These are phyloP conservation scores for Albula goreensis DNA, from an alignment of 2,113 vertebrate species.

Conservation along the genomic window DNA sequence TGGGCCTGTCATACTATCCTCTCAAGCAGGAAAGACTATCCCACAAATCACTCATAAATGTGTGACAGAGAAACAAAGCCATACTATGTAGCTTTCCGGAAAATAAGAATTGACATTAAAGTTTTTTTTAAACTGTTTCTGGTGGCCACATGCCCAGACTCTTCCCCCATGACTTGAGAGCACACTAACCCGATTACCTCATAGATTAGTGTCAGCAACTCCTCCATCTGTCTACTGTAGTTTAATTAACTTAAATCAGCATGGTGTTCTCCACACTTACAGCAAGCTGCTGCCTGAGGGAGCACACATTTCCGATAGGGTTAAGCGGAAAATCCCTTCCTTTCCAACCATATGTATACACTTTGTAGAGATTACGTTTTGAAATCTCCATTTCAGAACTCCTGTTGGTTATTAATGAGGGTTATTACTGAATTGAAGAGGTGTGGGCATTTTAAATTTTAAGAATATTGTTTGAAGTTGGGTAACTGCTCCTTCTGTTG, in stretches of 20 bases:
- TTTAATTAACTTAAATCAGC: not conserved
- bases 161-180: not conserved
- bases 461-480: not conserved
- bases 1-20: not conserved
- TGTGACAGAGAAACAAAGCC: not conserved
- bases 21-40: not conserved
- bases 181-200: constrained; percentile 16
- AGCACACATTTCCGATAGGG: not conserved
- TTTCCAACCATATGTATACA: not conserved
- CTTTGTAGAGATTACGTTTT: not conserved
- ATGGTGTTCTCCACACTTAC: not conserved
- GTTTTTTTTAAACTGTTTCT: not conserved
- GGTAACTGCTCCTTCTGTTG: not conserved
- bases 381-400: not conserved
- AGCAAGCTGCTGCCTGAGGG: not conserved
- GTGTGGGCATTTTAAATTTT: not conserved
- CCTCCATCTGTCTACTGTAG: not conserved
- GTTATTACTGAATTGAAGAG: not conserved
- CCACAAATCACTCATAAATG: not conserved
- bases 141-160: not conserved
- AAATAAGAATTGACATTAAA: not conserved
- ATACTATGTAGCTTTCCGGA: not conserved
- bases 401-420: not conserved
- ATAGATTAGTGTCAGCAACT: constrained; percentile 15
- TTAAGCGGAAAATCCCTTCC: not conserved